phyloP scores from a whole-genome alignment of 2,113 vertebrate species.

The Prietella phreatophila region DNA sequence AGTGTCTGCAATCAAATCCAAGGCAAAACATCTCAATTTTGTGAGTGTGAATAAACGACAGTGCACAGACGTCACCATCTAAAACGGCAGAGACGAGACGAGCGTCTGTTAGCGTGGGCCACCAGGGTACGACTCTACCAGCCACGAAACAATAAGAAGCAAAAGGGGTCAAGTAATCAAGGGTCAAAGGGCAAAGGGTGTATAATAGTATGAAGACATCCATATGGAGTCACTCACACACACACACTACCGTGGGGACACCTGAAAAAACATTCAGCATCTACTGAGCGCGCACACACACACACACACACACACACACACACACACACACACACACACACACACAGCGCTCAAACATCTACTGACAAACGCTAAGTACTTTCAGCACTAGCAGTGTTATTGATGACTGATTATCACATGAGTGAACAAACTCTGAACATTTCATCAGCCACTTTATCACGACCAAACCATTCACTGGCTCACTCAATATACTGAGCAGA shows the following conservation, averaged over 20 bases:
- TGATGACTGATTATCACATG: background rate
- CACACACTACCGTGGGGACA: background rate
- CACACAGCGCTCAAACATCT: background rate
- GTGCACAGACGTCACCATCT: constrained; percentile 1
- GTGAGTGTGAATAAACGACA: background rate
- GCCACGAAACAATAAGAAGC: background rate
- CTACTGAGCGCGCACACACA: background rate
- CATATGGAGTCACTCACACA: background rate
- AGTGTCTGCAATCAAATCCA: background rate
- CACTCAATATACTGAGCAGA: background rate
- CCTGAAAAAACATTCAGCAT: constrained; percentile 11
- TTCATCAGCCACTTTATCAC: background rate
- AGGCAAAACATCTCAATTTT: background rate
- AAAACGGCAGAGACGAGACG: constrained; percentile 1
- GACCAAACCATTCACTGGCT: background rate
- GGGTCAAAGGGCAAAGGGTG: constrained; percentile 11
- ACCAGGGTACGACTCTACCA: background rate
- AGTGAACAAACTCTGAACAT: background rate
- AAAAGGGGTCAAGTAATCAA: constrained; percentile 14
- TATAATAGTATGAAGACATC: constrained; percentile 4
- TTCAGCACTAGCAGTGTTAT: background rate
- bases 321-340: constrained; percentile 8
- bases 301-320: constrained; percentile 22
- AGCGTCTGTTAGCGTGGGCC: constrained; percentile 29
- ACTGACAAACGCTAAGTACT: background rate